Conservation (phyloP, 1,140 invertebrate species). For the Drosophila chauvacae region DNA sequence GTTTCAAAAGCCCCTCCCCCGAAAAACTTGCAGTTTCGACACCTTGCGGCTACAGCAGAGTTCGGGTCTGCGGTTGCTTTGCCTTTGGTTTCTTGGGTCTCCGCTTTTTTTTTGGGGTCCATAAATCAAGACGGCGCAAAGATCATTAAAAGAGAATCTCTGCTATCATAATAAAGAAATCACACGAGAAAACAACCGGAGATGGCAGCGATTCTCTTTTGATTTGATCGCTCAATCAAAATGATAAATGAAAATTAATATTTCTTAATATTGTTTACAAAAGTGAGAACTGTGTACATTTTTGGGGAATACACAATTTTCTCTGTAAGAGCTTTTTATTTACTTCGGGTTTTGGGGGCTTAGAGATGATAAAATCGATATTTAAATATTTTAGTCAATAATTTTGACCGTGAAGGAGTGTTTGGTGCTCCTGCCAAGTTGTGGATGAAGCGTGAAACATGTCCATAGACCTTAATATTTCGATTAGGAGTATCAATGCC, state of each 20-base stretch:
- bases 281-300: constrained; percentile 82
- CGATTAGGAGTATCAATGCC: no score
- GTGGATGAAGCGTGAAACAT: no score
- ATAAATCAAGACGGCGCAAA: constrained; percentile 75
- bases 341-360: neutral
- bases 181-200: constrained; percentile 80
- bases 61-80: constrained; percentile 3
- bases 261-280: constrained; percentile 85
- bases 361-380: neutral
- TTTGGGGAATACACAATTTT: constrained; percentile 15
- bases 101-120: constrained; percentile 43
- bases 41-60: constrained; percentile 63
- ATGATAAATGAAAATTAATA: constrained; percentile 85
- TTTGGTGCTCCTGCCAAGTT: no score
- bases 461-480: no score
- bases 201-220: constrained; percentile 53
- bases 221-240: constrained; percentile 84
- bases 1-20: constrained; percentile 4
- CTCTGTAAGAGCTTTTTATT: constrained; percentile 18
- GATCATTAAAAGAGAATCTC: constrained; percentile 80
- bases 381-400: neutral
- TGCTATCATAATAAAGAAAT: constrained; percentile 83
- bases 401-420: no score
- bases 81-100: constrained; percentile 10
- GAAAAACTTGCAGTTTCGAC: constrained; percentile 73